Evolutionary conservation across 2,888 invertebrate genomes (phyloP), one percentile per base, ranked within the genome.

Genomic region (Penaeus monodon): DNA sequence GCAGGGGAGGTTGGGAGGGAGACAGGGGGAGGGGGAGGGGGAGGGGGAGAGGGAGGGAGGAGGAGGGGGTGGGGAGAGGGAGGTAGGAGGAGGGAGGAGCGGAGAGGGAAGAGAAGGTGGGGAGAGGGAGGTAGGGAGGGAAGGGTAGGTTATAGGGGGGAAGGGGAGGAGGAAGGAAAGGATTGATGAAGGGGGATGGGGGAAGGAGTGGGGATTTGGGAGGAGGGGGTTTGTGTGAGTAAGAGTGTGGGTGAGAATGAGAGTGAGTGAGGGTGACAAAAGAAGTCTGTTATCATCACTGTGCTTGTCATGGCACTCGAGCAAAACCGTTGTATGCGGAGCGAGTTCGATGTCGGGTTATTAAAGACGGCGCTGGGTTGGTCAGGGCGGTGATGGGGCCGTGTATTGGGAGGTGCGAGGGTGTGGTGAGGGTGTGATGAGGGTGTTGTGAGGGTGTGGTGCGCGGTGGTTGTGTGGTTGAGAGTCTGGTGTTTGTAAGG

Each of bases 1-100:
- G 33, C 1, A 33, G 33, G 44, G 44, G 24, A 24, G 66, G 68
- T 1, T 20, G 22, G 38, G 14, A 38, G 49, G 70, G 68, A 4
- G 6, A n/a, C 14, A 49, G 38, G 66, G 44, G 70, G 49, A 8
- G n/a, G 66, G 4, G 66, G 66, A 4, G 4, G n/a, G 66, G 1
- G 4, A 4, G 66, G 4, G 66, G n/a, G 2, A 66, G 66, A 4
- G 66, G 4, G 66, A 2, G 66, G 49, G 57, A 81, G 70, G 70
- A 49, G 68, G 81, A 68, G 70, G 68, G 70, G 49, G 70, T 68
- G 70, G 70, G 81, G 57, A 49, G 68, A 64, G 44, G 49, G 44
- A 49, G 44, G 49, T 70, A 6, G 27, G 14, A 14, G 64, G 12
- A 3, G 3, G 1, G 33, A 3, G 33, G 33, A 38, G 38, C 76